Percentiles rank a stretch among this genome's conserved stretches.
These are phyloP conservation scores for Ditylenchus dipsaci DNA, from an alignment of 1,140 invertebrate species.

Conservation along the genomic window DNA sequence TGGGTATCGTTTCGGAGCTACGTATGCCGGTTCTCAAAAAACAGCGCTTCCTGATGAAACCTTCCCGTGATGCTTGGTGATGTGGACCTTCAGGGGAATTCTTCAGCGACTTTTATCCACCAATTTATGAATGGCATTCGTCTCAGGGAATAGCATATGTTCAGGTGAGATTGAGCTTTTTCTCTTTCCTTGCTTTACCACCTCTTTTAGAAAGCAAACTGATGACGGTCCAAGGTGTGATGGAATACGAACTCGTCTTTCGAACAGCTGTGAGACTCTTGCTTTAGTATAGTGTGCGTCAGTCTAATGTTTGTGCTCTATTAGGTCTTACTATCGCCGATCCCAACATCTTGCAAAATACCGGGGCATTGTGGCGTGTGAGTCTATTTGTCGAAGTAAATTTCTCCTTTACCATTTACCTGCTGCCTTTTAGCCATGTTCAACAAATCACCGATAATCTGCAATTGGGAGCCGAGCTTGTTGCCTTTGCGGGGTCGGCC, in stretches of 20 bases:
- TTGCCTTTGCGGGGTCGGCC: no score
- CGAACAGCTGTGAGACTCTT: conserved; percentile 62
- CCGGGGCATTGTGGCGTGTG: conserved; percentile 69
- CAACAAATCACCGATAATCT: no score
- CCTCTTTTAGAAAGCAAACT: conserved; percentile 65
- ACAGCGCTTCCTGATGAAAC: conserved; percentile 67
- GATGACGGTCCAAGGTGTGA: conserved; percentile 75
- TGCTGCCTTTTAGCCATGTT: no score
- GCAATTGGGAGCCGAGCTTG: no score
- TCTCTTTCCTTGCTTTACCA: neutral
- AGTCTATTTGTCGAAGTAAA: no score
- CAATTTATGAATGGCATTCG: conserved; percentile 74
- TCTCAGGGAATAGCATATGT: conserved; percentile 81
- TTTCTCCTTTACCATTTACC: no score
- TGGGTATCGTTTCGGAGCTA: conserved; percentile 92
- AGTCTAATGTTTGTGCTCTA: no score
- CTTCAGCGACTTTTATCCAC: conserved; percentile 92
- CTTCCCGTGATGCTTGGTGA: conserved; percentile 93
- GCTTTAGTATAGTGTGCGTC: no score
- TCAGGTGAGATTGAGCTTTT: conserved; percentile 38
- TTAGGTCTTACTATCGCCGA: conserved; percentile 78
- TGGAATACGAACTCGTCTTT: conserved; percentile 82
- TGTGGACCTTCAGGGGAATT: conserved; percentile 86
- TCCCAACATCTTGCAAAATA: conserved; percentile 77
- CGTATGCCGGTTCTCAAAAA: conserved; percentile 83